phyloP scores from a whole-genome alignment of 2,888 invertebrate species.

The Holacanthella duospinosa region DNA sequence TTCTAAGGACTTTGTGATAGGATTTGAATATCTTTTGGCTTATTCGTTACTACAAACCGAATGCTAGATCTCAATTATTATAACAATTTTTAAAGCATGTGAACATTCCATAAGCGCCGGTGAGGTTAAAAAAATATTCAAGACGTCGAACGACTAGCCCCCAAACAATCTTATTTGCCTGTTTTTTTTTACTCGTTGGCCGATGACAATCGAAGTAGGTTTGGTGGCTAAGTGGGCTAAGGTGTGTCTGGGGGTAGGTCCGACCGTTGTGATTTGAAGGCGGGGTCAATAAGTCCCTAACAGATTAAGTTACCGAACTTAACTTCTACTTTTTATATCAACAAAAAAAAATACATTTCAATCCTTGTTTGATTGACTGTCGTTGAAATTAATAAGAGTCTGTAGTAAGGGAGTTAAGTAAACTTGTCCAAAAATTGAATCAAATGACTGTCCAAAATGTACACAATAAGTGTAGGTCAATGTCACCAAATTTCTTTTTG shows the following conservation, averaged over 20 bases:
- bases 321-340: not conserved
- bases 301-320: not conserved
- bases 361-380: not conserved
- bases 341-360: not conserved
- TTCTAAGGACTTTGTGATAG: no score
- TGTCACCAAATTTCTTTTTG: not conserved
- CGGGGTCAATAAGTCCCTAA: not conserved
- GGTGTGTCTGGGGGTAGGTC: no score
- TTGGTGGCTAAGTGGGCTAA: not conserved
- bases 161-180: no score
- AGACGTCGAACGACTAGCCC: no score
- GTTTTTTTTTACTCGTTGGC: not conserved
- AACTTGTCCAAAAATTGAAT: not conserved
- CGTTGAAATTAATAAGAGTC: not conserved
- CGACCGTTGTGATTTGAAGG: no score
- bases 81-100: no score
- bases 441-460: constrained; percentile 3
- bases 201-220: not conserved
- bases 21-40: no score
- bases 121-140: no score
- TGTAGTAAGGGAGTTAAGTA: not conserved
- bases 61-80: no score
- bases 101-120: not conserved
- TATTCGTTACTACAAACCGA: no score
- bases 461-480: not conserved